A percentile compares a stretch with the other conserved stretches of the same genome.
Evolutionary conservation across 2,113 vertebrate species (phyloP).

Genomic region (Platichthys flesus): DNA sequence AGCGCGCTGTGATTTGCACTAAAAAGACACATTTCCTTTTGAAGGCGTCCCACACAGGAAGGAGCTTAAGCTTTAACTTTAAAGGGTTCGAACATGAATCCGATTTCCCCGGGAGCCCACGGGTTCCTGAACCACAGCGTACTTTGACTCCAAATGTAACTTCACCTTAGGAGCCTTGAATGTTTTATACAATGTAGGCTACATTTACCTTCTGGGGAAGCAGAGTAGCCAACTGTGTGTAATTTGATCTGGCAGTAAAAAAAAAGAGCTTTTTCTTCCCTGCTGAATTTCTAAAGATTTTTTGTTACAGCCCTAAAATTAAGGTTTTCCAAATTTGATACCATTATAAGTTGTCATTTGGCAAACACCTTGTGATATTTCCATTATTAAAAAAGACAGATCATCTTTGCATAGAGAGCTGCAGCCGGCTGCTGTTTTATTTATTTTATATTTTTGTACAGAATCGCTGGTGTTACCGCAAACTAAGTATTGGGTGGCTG

Average conservation of each 20-base stretch:
- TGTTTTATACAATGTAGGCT: slow-evolving; percentile 65
- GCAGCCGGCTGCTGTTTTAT: slow-evolving; percentile 1
- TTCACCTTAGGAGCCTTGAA: slow-evolving; percentile 67
- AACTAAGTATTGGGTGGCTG: slow-evolving; percentile 30
- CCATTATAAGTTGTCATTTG: slow-evolving; percentile 30
- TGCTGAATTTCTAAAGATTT: slow-evolving; percentile 24
- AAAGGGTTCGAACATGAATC: slow-evolving; percentile 54
- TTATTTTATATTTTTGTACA: background rate
- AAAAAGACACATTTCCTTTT: slow-evolving; percentile 65
- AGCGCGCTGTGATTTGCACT: slow-evolving; percentile 62
- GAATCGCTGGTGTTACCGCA: slow-evolving; percentile 39
- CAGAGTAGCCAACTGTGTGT: slow-evolving; percentile 58
- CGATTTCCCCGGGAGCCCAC: slow-evolving; percentile 37
- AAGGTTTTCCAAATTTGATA: slow-evolving; percentile 35
- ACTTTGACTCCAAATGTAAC: slow-evolving; percentile 68
- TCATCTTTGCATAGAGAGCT: slow-evolving; percentile 16
- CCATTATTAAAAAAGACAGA: slow-evolving; percentile 16
- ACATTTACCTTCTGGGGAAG: slow-evolving; percentile 63
- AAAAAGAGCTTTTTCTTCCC: slow-evolving; percentile 14
- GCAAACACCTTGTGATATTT: slow-evolving; percentile 31
- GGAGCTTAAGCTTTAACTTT: slow-evolving; percentile 43
- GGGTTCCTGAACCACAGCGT: slow-evolving; percentile 26
- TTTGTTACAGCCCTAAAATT: slow-evolving; percentile 46
- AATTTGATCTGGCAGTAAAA: slow-evolving; percentile 66
- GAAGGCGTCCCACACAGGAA: slow-evolving; percentile 37